Evolutionary conservation across 2,113 vertebrate species (phyloP).

Genomic region (Phaetusa simplex): DNA sequence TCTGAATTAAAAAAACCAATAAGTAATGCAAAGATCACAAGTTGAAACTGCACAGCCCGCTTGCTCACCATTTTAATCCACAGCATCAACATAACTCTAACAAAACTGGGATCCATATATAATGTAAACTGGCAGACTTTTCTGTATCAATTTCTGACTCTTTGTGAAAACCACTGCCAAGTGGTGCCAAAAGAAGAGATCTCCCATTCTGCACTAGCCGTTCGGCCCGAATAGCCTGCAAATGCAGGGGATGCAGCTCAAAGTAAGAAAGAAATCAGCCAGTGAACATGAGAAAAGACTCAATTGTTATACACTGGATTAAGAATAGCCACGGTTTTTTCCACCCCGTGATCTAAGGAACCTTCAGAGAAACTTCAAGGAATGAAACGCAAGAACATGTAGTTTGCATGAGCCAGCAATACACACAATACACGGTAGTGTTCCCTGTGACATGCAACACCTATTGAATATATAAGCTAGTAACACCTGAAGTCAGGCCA

Average conservation of each 20-base stretch:
- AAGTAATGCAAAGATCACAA: background rate
- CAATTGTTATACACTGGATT: background rate
- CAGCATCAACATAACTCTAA: background rate
- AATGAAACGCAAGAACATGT: background rate
- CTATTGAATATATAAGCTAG: background rate
- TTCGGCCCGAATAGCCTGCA: background rate
- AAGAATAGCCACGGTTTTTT: background rate
- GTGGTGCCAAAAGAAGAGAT: background rate
- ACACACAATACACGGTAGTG: background rate
- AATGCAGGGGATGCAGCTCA: background rate
- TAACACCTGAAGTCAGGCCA: background rate
- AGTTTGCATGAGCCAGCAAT: background rate
- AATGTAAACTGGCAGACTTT: background rate
- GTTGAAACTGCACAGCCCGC: background rate
- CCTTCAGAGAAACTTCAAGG: background rate
- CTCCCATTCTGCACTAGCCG: background rate
- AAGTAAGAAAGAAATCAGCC: background rate
- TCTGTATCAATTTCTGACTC: background rate
- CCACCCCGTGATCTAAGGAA: background rate
- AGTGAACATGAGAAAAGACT: background rate
- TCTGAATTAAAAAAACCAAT: background rate
- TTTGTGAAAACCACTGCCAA: background rate
- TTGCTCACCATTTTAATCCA: background rate
- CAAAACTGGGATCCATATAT: background rate
- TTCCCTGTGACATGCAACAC: background rate